These are phyloP conservation scores for Temnothorax rugatulus DNA, from an alignment of 2,888 invertebrate genomes.

Conservation along the genomic window DNA sequence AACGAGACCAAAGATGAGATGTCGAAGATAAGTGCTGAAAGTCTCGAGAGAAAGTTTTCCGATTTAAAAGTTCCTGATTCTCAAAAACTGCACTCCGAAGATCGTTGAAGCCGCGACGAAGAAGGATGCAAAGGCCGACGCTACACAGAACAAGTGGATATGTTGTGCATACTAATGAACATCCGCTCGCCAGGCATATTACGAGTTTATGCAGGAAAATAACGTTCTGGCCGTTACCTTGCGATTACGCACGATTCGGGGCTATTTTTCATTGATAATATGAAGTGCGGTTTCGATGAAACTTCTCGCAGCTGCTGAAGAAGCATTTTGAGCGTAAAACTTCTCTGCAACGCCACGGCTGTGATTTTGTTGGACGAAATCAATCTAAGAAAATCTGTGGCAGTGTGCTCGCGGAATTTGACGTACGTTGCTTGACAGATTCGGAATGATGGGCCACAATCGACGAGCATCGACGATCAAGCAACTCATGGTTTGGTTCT, in stretches of 20 bases:
- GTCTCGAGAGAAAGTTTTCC: not conserved
- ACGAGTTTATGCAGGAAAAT: not conserved
- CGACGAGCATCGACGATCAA: not conserved
- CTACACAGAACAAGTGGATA: not conserved
- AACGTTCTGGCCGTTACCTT: not conserved
- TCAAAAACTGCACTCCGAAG: not conserved
- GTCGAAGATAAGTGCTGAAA: not conserved
- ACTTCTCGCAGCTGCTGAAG: not conserved
- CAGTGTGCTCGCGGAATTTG: not conserved
- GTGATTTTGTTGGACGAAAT: not conserved
- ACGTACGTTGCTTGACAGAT: not conserved
- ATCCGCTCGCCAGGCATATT: not conserved
- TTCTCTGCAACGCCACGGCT: not conserved
- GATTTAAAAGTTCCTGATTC: not conserved
- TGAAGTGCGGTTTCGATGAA: not conserved
- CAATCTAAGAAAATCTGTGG: not conserved
- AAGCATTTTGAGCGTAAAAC: not conserved
- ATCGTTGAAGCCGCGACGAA: not conserved
- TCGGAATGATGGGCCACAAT: not conserved
- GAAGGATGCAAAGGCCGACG: not conserved
- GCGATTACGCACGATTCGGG: not conserved
- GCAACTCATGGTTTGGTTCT: constrained; percentile 6
- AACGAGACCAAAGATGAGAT: not conserved
- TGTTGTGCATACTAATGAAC: not conserved
- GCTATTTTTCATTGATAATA: not conserved